phyloP scores from a whole-genome alignment of 2,797 vertebrate species.

The Pipistrellus nathusii region DNA sequence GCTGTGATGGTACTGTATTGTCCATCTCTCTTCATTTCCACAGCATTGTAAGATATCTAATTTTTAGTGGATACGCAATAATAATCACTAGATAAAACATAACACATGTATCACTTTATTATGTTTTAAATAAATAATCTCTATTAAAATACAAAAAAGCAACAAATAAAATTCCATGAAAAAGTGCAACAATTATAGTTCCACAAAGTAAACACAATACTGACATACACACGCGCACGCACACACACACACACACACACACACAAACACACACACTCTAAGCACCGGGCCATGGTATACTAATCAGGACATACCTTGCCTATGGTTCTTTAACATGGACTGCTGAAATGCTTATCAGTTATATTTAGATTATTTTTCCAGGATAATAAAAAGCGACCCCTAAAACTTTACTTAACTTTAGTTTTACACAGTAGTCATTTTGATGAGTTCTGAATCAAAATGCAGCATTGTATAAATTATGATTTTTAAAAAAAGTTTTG shows the following conservation, averaged over 20 bases:
- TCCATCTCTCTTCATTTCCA: conserved; percentile 7
- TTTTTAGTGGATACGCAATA: background rate
- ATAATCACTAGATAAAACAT: background rate
- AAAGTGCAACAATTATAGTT: background rate
- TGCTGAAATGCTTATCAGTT: background rate
- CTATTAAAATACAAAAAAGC: conserved; percentile 12
- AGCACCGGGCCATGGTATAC: background rate
- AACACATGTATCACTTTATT: background rate
- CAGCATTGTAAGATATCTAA: background rate
- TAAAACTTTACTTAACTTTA: conserved; percentile 37
- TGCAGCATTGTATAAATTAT: background rate
- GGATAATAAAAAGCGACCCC: background rate
- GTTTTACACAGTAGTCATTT: conserved; percentile 23
- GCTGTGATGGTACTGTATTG: background rate
- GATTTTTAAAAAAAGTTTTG: too few species aligned
- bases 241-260: background rate
- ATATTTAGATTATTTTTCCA: background rate
- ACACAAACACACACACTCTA: background rate
- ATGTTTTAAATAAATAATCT: background rate
- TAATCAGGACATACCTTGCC: background rate
- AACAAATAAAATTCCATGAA: conserved; percentile 16
- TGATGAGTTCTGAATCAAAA: conserved; percentile 16
- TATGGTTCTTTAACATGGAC: background rate
- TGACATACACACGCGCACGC: background rate
- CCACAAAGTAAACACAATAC: background rate